phyloP scores from a whole-genome alignment of 2,113 vertebrate species.

The Periophthalmodon schlosseri region DNA sequence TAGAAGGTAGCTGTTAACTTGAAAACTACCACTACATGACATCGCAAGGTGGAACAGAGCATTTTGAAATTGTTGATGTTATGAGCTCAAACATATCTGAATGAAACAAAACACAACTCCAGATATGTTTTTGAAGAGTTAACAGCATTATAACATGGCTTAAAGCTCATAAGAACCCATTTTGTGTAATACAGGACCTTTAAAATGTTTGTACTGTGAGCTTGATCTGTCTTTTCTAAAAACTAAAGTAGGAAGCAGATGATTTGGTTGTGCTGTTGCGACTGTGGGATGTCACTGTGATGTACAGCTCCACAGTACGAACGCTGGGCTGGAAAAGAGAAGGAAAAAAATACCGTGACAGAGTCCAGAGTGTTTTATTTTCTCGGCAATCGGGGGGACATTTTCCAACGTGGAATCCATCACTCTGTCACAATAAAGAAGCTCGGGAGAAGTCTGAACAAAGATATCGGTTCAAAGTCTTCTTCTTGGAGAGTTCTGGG shows the following conservation, averaged over 20 bases:
- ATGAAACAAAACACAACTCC: too few species aligned
- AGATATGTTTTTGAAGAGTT: too few species aligned
- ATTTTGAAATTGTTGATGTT: too few species aligned
- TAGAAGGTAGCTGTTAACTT: too few species aligned
- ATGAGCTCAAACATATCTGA: too few species aligned
- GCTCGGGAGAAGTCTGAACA: slow-evolving; percentile 25
- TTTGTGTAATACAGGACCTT: too few species aligned
- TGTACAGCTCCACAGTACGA: slow-evolving; percentile 43
- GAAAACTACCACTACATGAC: too few species aligned
- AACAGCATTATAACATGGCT: too few species aligned
- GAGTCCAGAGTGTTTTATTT: slow-evolving; percentile 66
- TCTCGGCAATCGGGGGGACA: slow-evolving; percentile 59
- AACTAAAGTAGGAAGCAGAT: slow-evolving; percentile 9
- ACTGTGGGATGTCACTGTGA: slow-evolving; percentile 39
- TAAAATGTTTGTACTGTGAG: slow-evolving; percentile 13
- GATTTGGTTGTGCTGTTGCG: slow-evolving; percentile 27
- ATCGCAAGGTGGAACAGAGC: too few species aligned
- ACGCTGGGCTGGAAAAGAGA: slow-evolving; percentile 52
- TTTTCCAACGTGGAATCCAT: slow-evolving; percentile 65
- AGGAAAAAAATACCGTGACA: slow-evolving; percentile 35
- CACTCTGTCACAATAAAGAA: slow-evolving; percentile 61
- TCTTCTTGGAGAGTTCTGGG: slow-evolving; percentile 25
- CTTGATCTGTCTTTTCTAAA: slow-evolving; percentile 9
- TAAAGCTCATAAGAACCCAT: too few species aligned
- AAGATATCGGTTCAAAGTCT: slow-evolving; percentile 32